phyloP scores from a whole-genome alignment of 2,797 vertebrate genomes.

The Poecilia picta region DNA sequence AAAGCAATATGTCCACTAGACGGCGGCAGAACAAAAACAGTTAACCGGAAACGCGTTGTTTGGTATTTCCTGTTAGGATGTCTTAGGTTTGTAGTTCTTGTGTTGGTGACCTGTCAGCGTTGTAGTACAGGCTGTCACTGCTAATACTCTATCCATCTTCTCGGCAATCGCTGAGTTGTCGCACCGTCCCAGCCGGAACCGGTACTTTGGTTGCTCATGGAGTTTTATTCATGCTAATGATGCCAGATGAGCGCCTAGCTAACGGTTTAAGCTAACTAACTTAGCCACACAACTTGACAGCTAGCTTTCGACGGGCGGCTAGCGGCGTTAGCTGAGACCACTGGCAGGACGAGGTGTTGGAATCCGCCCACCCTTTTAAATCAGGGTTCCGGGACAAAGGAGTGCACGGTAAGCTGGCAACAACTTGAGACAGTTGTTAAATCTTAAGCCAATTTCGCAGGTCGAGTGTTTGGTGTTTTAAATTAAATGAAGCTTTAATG shows the following conservation, averaged over 20 bases:
- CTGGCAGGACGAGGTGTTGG: conserved; percentile 40
- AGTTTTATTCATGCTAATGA: conserved; percentile 1
- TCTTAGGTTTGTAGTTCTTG: conserved; percentile 71
- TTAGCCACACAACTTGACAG: conserved; percentile 43
- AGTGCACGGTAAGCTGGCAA: conserved; percentile 52
- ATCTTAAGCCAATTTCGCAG: neutral
- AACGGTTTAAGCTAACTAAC: conserved; percentile 49
- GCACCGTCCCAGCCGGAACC: conserved; percentile 1
- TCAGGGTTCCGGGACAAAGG: conserved; percentile 37
- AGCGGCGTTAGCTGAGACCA: conserved; percentile 37
- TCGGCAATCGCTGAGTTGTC: conserved; percentile 8
- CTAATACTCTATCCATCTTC: conserved; percentile 22
- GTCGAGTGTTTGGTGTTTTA: neutral
- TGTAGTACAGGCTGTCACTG: conserved; percentile 69
- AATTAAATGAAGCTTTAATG: neutral
- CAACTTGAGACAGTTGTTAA: neutral
- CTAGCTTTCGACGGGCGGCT: conserved; percentile 38
- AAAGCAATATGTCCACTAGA: conserved; percentile 15
- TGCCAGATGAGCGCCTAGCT: conserved; percentile 42
- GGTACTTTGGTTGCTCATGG: neutral
- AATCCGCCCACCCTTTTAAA: conserved; percentile 63
- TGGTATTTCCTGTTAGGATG: conserved; percentile 54
- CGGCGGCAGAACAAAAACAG: neutral
- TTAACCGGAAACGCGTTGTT: conserved; percentile 26
- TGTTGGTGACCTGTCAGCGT: conserved; percentile 75